Evolutionary conservation across 2,888 invertebrate genomes (phyloP), one percentile per base, ranked within the genome.

Genomic region (Tachystola acroxantha): DNA sequence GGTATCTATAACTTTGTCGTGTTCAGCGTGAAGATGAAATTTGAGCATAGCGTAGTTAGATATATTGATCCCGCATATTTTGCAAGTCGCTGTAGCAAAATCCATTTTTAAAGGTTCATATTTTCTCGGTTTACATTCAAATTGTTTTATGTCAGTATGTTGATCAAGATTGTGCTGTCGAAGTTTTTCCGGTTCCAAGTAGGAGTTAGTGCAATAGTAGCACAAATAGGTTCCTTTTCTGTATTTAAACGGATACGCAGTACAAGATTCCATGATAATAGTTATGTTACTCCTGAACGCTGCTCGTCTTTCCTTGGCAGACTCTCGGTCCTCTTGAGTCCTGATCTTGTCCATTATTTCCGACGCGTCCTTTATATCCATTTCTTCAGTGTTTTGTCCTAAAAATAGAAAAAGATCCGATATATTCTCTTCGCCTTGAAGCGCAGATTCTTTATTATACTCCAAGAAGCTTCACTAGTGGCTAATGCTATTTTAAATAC

Each of bases 391-490:
- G 70, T 74, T 74, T 64, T 67, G 67, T 76, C 85, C 84, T 85
- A 85, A 81, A 85, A 85, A 85, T 80, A 85, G 73, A 84, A 82
- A 81, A 84, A 77, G 45, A 57, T 66, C 75, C 68, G 59, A 73
- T 84, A 71, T 74, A 77, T 67, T 40, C 6, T 22, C 14, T 24
- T 36, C 29, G 19, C 11, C 20, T 34, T 27, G 28, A 3, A 34
- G 12, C 26, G 11, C 13, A 14, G 10, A 4, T 20, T 20, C 9
- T 6, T 7, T n/a, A 24, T 24, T 24, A 24, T 24, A 24, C 4
- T 24, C 2, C 7, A 24, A 10, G 2, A 12, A 11, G 27, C 27
- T 11, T 12, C 10, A 27, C 27, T 11, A 27, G 10, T 11, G 16
- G 3, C 16, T 16, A 16, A 6, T 16, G 4, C 20, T 20, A 20